Evolutionary conservation across 2,113 vertebrate species (phyloP).

Genomic region (Microcebus lehilahytsara): DNA sequence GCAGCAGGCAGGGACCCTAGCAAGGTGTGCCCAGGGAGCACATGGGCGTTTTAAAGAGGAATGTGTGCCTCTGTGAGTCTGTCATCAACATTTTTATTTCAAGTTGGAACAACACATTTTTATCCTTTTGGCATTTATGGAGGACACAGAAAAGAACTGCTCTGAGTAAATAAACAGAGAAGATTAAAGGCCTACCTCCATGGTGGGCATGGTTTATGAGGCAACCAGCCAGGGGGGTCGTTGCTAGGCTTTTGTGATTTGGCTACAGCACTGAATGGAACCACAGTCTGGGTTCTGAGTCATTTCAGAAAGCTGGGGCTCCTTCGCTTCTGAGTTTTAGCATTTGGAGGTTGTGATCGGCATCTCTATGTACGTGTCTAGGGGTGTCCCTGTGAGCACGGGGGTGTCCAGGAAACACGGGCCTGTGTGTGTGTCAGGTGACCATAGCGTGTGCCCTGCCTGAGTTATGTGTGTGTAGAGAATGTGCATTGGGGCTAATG

Average conservation of each 20-base stretch:
- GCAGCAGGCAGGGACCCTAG: neutral
- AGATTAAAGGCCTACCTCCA: neutral
- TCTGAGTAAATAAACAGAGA: neutral
- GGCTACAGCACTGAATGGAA: neutral
- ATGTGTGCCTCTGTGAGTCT: neutral
- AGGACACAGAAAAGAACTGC: neutral
- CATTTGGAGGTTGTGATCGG: neutral
- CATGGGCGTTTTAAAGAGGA: neutral
- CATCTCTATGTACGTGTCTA: neutral
- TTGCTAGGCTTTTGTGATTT: neutral
- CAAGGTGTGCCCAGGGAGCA: neutral
- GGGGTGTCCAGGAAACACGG: neutral
- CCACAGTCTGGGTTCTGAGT: neutral
- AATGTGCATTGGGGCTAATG: neutral
- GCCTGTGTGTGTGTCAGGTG: neutral
- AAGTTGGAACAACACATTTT: neutral
- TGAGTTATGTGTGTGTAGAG: neutral
- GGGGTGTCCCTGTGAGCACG: neutral
- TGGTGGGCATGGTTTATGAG: neutral
- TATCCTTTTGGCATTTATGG: neutral
- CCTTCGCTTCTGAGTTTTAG: neutral
- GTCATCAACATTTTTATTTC: neutral
- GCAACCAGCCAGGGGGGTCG: neutral
- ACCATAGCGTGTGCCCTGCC: accelerated
- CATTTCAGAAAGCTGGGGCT: neutral